A percentile compares a stretch with the other conserved stretches of the same genome.
phyloP scores from a whole-genome alignment of 1,140 invertebrate genomes.

The Eurosta solidaginis region DNA sequence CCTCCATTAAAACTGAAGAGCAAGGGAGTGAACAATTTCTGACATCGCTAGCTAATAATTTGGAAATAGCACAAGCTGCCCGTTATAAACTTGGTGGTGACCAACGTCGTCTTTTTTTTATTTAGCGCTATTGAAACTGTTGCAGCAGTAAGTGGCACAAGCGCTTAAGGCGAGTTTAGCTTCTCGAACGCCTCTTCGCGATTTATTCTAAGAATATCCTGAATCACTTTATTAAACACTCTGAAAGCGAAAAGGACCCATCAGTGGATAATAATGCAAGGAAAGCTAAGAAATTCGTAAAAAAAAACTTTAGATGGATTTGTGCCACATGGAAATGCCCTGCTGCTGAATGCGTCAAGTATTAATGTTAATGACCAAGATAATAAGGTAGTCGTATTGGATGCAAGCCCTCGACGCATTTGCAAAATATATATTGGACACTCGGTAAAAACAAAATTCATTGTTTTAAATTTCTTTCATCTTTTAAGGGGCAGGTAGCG shows the following conservation, averaged over 20 bases:
- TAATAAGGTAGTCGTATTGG: constrained; percentile 31
- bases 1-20: constrained; percentile 31
- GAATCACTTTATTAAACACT: background rate
- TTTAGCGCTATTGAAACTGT: constrained; percentile 49
- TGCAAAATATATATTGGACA: constrained; percentile 57
- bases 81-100: background rate
- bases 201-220: constrained; percentile 39
- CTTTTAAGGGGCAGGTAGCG: too few species aligned
- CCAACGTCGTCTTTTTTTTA: constrained; percentile 39
- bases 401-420: constrained; percentile 50
- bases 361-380: background rate
- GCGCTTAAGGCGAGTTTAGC: constrained; percentile 40
- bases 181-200: constrained; percentile 44
- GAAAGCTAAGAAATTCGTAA: constrained; percentile 36
- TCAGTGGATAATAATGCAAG: background rate
- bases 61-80: background rate
- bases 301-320: constrained; percentile 36
- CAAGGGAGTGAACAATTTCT: constrained; percentile 33
- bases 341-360: background rate
- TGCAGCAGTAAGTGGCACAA: constrained; percentile 36
- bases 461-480: too few species aligned
- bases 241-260: background rate
- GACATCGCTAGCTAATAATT: background rate
- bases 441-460: constrained; percentile 46
- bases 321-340: constrained; percentile 6